Base-by-base conservation (phyloP, 2,797 vertebrate genomes). In the Poeciliopsis infans region DNA sequence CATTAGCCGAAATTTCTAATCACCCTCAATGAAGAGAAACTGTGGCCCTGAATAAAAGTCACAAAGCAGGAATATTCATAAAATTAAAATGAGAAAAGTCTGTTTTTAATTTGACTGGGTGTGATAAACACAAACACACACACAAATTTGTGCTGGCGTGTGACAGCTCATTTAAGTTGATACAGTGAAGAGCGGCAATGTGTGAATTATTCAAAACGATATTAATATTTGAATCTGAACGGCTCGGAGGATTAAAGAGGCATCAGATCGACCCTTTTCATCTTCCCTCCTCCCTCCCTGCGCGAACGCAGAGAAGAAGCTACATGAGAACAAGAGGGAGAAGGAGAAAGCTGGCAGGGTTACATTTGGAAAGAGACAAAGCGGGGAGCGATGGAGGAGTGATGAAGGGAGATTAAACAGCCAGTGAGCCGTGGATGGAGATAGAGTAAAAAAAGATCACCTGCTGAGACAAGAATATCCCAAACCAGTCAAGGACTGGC, bases 181-280 rank as follows among this genome's bases (percentile, higher is more conserved):
- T 55, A 73, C 76, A 53, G 36, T 46, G 76, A 79, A 80, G 84
- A 81, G 45, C 45, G 31, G 85, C 47, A 69, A 79, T 0, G 59
- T 75, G 80, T 93, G 83, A 93, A 94, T 93, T 86, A 92, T 93
- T 93, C 72, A 93, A 76, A 86, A 49, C 39, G 11, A 87, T 80
- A 93, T 94, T 86, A 93, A 94, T 93, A 92, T 93, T 93, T 93
- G 73, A 93, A 79, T 75, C 1, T 0, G 41, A 90, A 81, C 78
- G 81, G 86, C 89, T 72, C 49, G n/a, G 64, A n/a, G 41, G 88
- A 92, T 93, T 84, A 91, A 91, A 90, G 86, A 88, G 53, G 88
- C 79, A 74, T 91, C 86, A 72, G 46, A 82, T 53, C 8, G 79
- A 75, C 72, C 80, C 81, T 85, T 86, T 88, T 88, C 79, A 89